These are phyloP conservation scores for Euthynnus affinis DNA, from an alignment of 2,797 vertebrate genomes.

Conservation along the genomic window DNA sequence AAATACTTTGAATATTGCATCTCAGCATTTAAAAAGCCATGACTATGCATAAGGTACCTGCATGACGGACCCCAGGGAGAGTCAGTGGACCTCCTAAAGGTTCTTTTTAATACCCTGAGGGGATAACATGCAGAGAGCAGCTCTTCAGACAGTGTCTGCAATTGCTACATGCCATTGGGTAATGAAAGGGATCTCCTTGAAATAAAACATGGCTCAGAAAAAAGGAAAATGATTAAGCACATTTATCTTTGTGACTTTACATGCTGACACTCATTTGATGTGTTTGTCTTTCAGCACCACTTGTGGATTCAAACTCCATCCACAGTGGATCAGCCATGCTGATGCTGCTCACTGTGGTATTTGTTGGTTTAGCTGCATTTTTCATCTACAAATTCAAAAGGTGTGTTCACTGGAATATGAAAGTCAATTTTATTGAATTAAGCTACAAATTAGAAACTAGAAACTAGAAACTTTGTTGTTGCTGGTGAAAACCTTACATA, in stretches of 20 bases:
- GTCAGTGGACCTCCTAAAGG: slow-evolving; percentile 62
- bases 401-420: slow-evolving; percentile 73
- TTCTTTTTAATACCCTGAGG: slow-evolving; percentile 62
- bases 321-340: slow-evolving; percentile 95
- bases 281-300: slow-evolving; percentile 86
- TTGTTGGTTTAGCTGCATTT: slow-evolving; percentile 94
- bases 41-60: slow-evolving; percentile 76
- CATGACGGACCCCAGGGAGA: slow-evolving; percentile 56
- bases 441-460: neutral
- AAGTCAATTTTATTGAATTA: neutral
- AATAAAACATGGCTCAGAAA: slow-evolving; percentile 30
- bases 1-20: slow-evolving; percentile 81
- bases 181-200: slow-evolving; percentile 50
- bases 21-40: slow-evolving; percentile 81
- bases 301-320: slow-evolving; percentile 91
- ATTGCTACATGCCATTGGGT: slow-evolving; percentile 41
- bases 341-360: slow-evolving; percentile 94
- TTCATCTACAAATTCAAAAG: slow-evolving; percentile 99
- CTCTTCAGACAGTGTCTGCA: slow-evolving; percentile 39
- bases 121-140: slow-evolving; percentile 54
- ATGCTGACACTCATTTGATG: neutral
- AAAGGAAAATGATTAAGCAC: neutral
- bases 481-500: neutral
- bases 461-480: neutral
- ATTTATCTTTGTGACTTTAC: slow-evolving; percentile 4